These are phyloP conservation scores for Zosterops lateralis DNA, from an alignment of 2,113 vertebrate species.

Conservation along the genomic window DNA sequence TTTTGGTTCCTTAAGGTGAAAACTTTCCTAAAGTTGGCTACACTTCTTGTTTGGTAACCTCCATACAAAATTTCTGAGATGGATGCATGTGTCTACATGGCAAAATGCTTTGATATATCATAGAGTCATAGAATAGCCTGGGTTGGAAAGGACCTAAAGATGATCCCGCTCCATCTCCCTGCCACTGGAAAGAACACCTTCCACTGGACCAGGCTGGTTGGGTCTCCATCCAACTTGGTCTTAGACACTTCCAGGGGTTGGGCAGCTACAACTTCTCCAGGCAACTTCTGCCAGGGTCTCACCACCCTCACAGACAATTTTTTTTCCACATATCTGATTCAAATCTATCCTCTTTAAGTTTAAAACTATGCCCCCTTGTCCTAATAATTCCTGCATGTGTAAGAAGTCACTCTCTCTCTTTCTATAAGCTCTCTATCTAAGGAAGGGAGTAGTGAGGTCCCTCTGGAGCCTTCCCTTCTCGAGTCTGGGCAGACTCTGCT, in stretches of 20 bases:
- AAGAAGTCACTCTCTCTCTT: not conserved
- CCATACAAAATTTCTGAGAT: not conserved
- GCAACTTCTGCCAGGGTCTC: not conserved
- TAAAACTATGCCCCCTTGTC: fast-evolving
- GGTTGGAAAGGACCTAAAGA: not conserved
- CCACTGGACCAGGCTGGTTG: not conserved
- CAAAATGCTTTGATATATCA: not conserved
- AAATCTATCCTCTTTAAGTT: not conserved
- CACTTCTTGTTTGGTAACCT: fast-evolving
- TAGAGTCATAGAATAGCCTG: not conserved
- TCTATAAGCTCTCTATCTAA: not conserved
- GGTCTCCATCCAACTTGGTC: no score
- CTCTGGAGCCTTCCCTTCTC: not conserved
- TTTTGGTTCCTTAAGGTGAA: not conserved
- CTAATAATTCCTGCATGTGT: not conserved
- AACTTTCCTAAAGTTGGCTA: not conserved
- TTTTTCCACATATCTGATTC: not conserved
- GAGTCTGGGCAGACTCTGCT: no score
- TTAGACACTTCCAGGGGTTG: not conserved
- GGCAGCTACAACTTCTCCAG: not conserved
- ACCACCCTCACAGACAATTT: not conserved
- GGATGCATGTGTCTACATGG: fast-evolving
- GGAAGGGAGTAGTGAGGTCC: not conserved
- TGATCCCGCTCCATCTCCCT: fast-evolving
- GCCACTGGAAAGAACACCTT: not conserved